Base-by-base conservation (phyloP, 2,113 vertebrate genomes). In the Bucco capensis region DNA sequence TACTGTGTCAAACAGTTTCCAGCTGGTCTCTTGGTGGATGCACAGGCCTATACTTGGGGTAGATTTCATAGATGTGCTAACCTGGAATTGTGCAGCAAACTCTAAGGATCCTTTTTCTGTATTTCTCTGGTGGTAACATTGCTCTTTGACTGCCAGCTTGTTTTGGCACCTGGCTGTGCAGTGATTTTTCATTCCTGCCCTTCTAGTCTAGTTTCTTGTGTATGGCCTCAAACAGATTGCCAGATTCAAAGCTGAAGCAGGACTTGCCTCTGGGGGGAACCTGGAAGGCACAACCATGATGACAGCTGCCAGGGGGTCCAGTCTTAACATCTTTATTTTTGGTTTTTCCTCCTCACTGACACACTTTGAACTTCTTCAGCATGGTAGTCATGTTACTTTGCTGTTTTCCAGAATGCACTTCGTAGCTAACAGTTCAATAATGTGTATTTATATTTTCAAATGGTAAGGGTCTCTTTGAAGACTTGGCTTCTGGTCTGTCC, bases 51-150 rank as follows among this genome's bases (percentile, higher is more conserved):
- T 2, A 0, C 16, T 7, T 2, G 5, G 37, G 33, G 37, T 24
- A 7, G 51, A 4, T 58, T 11, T 25, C 64, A 22, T 3, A 47
- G 11, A 27, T 31, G 35, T 33, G 5, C 38, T 19, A 8, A n/a
- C 13, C 38, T 2, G 7, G 61, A 42, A 30, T 0, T 35, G 46
- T 53, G 10, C 56, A 58, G 69, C 73, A 2, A 54, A 12, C 37
- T 2, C 56, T 4, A 12, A 5, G 21, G 47, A 33, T 56, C 47
- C 31, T 24, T 65, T 44, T 46, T 17, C 60, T 0, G 0, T 40
- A 6, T 28, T 19, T 61, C 51, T 12, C 54, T 25, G 47, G 23
- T 6, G 37, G 0, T 12, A 46, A 14, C 6, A 3, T 10, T 11
- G 23, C 12, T 30, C 40, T 21, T 30, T 15, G 14, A 28, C 65